Evolutionary conservation across 2,797 vertebrate genomes (phyloP).

Genomic region (Pogoniulus pusillus): DNA sequence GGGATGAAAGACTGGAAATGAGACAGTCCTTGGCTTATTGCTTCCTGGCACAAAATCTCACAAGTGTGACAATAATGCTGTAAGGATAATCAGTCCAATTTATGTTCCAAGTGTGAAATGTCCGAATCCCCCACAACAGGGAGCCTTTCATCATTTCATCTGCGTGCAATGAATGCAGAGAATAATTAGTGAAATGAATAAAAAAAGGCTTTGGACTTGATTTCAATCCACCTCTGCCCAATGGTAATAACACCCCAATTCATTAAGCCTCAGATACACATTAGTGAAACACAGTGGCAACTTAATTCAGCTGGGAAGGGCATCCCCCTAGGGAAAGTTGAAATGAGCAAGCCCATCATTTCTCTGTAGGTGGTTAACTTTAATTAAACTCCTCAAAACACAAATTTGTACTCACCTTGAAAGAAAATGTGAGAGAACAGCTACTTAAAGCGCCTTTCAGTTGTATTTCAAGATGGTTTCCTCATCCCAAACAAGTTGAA

Average conservation of each 20-base stretch:
- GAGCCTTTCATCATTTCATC: conserved; percentile 64
- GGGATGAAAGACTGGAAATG: conserved; percentile 1
- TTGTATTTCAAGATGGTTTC: background rate
- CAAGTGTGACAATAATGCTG: conserved; percentile 26
- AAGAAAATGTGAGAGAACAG: background rate
- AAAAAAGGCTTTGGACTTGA: conserved; percentile 38
- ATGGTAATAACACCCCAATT: conserved; percentile 44
- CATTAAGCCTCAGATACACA: conserved; percentile 53
- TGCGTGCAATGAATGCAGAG: conserved; percentile 37
- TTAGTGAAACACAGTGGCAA: conserved; percentile 42
- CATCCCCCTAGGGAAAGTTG: background rate
- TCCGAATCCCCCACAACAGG: conserved; percentile 33
- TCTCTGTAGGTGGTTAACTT: conserved; percentile 5
- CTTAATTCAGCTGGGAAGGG: conserved; percentile 48
- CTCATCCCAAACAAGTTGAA: background rate
- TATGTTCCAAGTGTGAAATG: conserved; percentile 63
- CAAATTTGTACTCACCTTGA: background rate
- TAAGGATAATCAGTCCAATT: conserved; percentile 52
- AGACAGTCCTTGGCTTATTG: conserved; percentile 6
- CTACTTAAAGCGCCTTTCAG: background rate
- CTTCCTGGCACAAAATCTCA: conserved; percentile 15
- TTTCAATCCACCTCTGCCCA: conserved; percentile 61
- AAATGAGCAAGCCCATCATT: background rate
- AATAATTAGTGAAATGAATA: conserved; percentile 58
- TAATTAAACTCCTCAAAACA: background rate